Conservation (phyloP, 2,888 invertebrate genomes). For the Ceratothoa steindachneri region DNA sequence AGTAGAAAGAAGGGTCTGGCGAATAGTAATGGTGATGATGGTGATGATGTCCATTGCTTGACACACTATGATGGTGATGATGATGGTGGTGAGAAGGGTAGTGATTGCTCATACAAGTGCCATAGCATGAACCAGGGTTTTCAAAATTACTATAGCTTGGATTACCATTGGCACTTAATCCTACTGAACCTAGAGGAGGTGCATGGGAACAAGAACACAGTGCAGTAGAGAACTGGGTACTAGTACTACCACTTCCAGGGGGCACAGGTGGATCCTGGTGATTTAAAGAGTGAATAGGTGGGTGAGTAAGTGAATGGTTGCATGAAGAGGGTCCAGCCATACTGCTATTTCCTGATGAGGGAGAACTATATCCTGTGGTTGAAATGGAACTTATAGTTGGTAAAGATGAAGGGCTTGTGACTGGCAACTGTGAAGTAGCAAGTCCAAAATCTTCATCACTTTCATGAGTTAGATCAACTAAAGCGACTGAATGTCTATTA, state of each 20-base stretch:
- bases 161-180: slow-evolving; percentile 30
- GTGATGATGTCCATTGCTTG: slow-evolving; percentile 27
- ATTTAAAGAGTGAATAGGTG: neutral
- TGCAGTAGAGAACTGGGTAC: neutral
- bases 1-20: slow-evolving; percentile 31
- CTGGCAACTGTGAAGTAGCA: neutral
- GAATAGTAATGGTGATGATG: slow-evolving; percentile 40
- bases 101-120: slow-evolving; percentile 24
- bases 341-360: neutral
- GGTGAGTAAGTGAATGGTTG: neutral
- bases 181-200: slow-evolving; percentile 25
- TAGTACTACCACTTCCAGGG: neutral
- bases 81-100: slow-evolving; percentile 31
- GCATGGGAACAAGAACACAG: slow-evolving; percentile 24
- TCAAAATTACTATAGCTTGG: slow-evolving; percentile 31
- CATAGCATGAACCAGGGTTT: slow-evolving; percentile 28
- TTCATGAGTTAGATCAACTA: slow-evolving; percentile 61
- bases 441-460: slow-evolving; percentile 38
- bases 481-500: slow-evolving; percentile 54
- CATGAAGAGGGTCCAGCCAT: neutral
- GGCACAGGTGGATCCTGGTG: neutral
- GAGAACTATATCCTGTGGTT: neutral
- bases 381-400: neutral
- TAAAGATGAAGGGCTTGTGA: neutral
- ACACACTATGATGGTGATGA: slow-evolving; percentile 34